Evolutionary conservation across 2,888 invertebrate species (phyloP).

Genomic region (Xestoiulus laeticollis): DNA sequence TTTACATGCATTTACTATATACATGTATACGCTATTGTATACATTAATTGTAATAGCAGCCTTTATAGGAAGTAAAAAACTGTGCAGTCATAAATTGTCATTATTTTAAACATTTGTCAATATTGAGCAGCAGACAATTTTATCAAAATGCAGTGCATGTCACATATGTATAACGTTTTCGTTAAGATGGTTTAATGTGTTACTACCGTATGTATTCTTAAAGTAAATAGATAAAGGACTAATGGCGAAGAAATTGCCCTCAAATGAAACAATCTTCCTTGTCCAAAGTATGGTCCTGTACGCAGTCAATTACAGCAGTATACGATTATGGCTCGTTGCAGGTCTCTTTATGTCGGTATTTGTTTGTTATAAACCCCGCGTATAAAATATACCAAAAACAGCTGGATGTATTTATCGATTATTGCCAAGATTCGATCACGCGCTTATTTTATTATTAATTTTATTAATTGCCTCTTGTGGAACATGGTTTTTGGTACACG

Average conservation of each 20-base stretch:
- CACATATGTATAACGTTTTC: not conserved
- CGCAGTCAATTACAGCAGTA: not conserved
- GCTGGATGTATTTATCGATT: not conserved
- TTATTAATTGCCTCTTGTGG: not conserved
- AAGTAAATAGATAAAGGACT: not conserved
- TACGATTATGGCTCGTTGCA: not conserved
- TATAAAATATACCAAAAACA: not conserved
- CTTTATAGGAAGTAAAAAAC: not conserved
- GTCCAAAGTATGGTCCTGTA: not conserved
- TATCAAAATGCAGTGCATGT: not conserved
- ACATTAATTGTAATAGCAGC: not conserved
- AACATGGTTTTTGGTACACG: not conserved
- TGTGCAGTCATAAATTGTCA: not conserved
- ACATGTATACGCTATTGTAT: too few relatives aligned
- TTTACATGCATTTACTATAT: too few relatives aligned
- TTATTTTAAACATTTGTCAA: not conserved
- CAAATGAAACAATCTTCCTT: not conserved
- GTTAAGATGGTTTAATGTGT: not conserved
- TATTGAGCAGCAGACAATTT: not conserved
- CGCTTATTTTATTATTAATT: not conserved
- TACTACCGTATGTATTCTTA: not conserved
- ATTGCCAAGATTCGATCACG: not conserved
- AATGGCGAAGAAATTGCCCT: not conserved
- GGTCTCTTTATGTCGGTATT: not conserved
- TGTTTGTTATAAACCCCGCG: not conserved